A percentile compares a stretch with the other conserved stretches of the same genome.
These are phyloP conservation scores for Pomatostomus ruficeps DNA, from an alignment of 2,113 vertebrate genomes.

Conservation along the genomic window DNA sequence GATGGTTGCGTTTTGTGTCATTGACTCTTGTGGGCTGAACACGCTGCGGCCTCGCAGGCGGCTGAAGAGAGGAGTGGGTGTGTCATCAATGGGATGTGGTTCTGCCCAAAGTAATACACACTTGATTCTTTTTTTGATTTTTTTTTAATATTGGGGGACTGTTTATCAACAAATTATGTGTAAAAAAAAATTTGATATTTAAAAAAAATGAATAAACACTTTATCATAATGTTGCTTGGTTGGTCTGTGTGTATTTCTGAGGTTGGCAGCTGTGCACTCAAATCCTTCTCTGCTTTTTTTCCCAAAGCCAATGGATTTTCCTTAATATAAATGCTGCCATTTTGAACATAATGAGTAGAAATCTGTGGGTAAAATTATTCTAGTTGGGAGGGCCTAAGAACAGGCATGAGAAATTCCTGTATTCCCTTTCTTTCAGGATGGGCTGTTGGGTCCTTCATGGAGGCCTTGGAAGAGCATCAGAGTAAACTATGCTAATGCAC, in stretches of 20 bases:
- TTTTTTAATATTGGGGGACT: conserved; percentile 48
- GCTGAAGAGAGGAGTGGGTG: not conserved
- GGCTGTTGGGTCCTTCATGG: not conserved
- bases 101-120: conserved; percentile 59
- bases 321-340: not conserved
- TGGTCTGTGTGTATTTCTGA: not conserved
- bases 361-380: not conserved
- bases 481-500: no score
- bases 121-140: conserved; percentile 37
- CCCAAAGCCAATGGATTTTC: not conserved
- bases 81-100: conserved; percentile 60
- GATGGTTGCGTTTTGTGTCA: conserved; percentile 51
- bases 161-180: conserved; percentile 53
- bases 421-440: not conserved
- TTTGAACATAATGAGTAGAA: not conserved
- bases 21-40: conserved; percentile 51
- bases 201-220: conserved; percentile 56
- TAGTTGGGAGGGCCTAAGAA: not conserved
- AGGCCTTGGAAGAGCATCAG: not conserved
- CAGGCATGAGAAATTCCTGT: not conserved
- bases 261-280: not conserved
- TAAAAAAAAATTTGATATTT: conserved; percentile 64
- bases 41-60: not conserved
- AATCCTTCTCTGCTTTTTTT: not conserved
- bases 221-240: conserved; percentile 47